Evolutionary conservation across 2,797 vertebrate genomes (phyloP).

Genomic region (Liparis tanakae): DNA sequence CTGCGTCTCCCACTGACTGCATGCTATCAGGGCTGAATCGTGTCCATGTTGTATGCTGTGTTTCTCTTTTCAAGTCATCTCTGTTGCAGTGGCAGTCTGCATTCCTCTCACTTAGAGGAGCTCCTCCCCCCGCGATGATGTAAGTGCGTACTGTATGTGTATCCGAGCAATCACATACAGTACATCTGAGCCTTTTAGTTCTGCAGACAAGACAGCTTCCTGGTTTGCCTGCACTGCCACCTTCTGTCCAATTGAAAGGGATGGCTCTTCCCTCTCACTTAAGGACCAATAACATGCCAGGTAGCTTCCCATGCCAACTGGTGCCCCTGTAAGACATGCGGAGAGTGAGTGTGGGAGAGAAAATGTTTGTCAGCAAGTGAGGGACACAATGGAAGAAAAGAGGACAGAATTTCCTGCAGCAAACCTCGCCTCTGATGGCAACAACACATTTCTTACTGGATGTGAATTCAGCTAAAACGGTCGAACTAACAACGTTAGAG

Average conservation of each 20-base stretch:
- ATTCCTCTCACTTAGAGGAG: conserved; percentile 65
- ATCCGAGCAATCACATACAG: conserved; percentile 33
- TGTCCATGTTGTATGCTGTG: conserved; percentile 33
- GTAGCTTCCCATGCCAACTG: conserved; percentile 32
- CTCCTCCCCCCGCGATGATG: conserved; percentile 76
- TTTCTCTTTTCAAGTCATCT: conserved; percentile 57
- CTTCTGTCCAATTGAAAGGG: conserved; percentile 62
- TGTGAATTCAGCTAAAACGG: not conserved
- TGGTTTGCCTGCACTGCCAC: conserved; percentile 66
- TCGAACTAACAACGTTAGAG: not conserved
- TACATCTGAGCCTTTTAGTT: conserved; percentile 56
- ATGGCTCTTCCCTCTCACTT: conserved; percentile 22
- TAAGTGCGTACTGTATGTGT: conserved; percentile 66
- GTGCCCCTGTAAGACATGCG: conserved; percentile 34
- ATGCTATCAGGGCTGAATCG: conserved; percentile 31
- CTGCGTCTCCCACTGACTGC: conserved; percentile 41
- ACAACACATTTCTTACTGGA: not conserved
- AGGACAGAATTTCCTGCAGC: conserved; percentile 17
- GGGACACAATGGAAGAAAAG: not conserved
- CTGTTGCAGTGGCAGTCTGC: conserved; percentile 74
- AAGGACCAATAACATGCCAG: conserved; percentile 46
- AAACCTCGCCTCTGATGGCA: not conserved
- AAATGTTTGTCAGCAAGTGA: conserved; percentile 6
- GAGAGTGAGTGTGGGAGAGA: not conserved
- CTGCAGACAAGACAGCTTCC: conserved; percentile 63